phyloP scores from a whole-genome alignment of 2,888 invertebrate genomes.

The Crematogaster levior region DNA sequence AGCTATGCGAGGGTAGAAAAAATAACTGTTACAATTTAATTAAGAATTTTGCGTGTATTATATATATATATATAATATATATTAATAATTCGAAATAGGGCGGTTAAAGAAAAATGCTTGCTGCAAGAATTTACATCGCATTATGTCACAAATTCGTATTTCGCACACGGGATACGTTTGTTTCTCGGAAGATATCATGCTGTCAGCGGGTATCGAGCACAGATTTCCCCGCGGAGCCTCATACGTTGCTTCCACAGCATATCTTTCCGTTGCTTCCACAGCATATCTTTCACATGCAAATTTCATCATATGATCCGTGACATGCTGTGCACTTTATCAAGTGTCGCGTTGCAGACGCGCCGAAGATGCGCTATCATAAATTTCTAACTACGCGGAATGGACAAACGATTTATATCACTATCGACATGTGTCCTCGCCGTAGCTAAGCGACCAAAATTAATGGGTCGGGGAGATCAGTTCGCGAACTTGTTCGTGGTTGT shows the following conservation, averaged over 20 bases:
- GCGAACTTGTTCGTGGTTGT: constrained; percentile 17
- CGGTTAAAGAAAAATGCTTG: neutral
- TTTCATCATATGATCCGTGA: constrained; percentile 34
- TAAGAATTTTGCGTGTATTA: neutral
- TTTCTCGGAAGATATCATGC: constrained; percentile 34
- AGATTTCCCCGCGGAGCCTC: constrained; percentile 49
- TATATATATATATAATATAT: too few relatives aligned
- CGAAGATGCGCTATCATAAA: constrained; percentile 22
- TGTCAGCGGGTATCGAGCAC: constrained; percentile 40
- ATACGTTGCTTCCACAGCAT: constrained; percentile 25
- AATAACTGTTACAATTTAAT: neutral
- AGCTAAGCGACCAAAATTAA: constrained; percentile 37
- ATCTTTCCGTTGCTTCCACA: constrained; percentile 31
- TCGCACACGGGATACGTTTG: constrained; percentile 1
- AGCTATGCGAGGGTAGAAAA: neutral
- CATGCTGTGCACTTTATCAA: constrained; percentile 19
- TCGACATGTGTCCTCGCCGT: constrained; percentile 15
- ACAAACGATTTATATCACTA: constrained; percentile 44
- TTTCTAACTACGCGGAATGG: constrained; percentile 30
- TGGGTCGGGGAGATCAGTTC: constrained; percentile 2
- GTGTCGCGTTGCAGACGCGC: constrained; percentile 6
- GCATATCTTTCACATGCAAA: constrained; percentile 38
- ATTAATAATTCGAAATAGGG: too few relatives aligned
- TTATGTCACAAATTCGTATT: constrained; percentile 20
- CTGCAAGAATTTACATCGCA: neutral